These are phyloP conservation scores for Spatulosminthurus flaviceps DNA, from an alignment of 2,888 invertebrate species.

Conservation along the genomic window DNA sequence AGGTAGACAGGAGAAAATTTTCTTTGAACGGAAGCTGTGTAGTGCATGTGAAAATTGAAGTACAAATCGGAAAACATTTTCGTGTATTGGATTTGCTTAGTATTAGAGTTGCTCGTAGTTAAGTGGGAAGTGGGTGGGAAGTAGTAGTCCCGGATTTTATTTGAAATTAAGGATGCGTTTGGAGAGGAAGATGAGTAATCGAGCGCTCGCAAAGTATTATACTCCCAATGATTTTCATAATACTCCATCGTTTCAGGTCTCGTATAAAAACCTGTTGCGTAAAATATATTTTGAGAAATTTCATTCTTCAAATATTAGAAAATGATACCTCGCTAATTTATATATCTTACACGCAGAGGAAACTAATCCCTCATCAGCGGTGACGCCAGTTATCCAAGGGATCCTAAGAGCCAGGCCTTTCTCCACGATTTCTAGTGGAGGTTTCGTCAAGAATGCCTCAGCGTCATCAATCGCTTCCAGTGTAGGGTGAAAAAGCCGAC, in stretches of 20 bases:
- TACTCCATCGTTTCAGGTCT: background rate
- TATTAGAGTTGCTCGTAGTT: background rate
- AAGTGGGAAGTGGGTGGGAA: background rate
- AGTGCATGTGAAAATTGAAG: slow-evolving; percentile 17
- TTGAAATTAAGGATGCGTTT: background rate
- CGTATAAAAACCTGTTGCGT: background rate
- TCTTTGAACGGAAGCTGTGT: background rate
- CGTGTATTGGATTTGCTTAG: background rate
- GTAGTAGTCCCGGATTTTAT: slow-evolving; percentile 7
- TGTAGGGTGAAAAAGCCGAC: background rate
- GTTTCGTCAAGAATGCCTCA: slow-evolving; percentile 10
- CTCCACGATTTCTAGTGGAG: background rate
- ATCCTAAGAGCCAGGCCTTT: background rate
- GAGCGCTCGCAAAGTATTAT: background rate
- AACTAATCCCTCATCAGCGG: slow-evolving; percentile 18
- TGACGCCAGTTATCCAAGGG: slow-evolving; percentile 26
- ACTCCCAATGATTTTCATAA: background rate
- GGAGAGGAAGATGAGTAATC: background rate
- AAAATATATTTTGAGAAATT: too few species aligned
- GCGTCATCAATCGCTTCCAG: slow-evolving; percentile 23
- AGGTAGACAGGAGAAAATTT: background rate
- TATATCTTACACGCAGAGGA: background rate
- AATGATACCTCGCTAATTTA: background rate
- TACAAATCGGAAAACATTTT: background rate
- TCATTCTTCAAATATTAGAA: too few species aligned